Conservation (phyloP, 2,797 vertebrate genomes). For the Betta splendens region DNA sequence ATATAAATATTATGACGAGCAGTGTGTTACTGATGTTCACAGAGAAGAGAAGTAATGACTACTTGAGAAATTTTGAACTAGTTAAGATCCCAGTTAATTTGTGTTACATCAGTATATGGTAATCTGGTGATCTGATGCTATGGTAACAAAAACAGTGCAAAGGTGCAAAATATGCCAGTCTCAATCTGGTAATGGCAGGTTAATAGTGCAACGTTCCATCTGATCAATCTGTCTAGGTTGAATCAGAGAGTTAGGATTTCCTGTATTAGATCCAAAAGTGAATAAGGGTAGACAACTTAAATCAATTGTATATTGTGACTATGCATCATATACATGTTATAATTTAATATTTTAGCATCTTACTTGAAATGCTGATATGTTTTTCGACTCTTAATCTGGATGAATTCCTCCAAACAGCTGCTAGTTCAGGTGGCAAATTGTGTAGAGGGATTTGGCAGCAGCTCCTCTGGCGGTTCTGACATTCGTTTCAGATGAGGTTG, state of each 20-base stretch:
- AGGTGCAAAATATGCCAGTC: no score
- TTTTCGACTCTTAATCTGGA: constrained; percentile 12
- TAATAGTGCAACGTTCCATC: constrained; percentile 2
- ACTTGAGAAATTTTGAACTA: no score
- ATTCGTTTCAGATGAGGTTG: constrained; percentile 19
- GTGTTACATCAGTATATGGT: no score
- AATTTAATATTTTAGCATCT: constrained; percentile 2
- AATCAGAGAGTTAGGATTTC: constrained; percentile 18
- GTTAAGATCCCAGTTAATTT: no score
- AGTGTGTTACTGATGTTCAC: no score
- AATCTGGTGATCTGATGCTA: no score
- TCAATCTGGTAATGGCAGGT: no score
- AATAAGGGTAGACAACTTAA: neutral
- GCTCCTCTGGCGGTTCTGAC: constrained; percentile 31
- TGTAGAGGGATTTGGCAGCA: constrained; percentile 38
- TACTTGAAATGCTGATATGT: constrained; percentile 20
- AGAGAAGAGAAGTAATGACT: no score
- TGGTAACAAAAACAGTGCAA: no score
- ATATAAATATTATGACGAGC: no score
- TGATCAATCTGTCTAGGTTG: constrained; percentile 11
- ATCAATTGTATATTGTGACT: constrained; percentile 4
- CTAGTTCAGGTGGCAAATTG: constrained; percentile 30
- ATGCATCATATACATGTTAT: constrained; percentile 2
- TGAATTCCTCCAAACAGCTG: constrained; percentile 43
- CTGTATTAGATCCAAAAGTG: constrained; percentile 14